Evolutionary conservation across 2,113 vertebrate genomes (phyloP).

Genomic region (Tragelaphus scriptus): DNA sequence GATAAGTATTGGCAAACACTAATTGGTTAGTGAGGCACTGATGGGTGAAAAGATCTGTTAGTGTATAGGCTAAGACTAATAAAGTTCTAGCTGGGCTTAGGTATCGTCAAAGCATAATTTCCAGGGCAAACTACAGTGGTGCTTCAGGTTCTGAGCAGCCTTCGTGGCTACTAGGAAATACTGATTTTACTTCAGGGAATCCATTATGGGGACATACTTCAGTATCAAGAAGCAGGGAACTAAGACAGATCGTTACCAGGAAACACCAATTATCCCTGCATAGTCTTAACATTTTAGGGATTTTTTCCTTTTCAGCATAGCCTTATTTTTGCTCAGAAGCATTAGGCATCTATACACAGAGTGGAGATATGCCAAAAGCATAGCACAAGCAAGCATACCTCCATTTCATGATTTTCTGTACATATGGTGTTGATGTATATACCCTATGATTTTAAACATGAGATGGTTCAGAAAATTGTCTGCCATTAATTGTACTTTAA

Average conservation of each 20-base stretch:
- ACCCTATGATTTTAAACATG: neutral
- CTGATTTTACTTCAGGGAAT: neutral
- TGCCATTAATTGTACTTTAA: neutral
- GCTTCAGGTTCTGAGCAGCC: slow-evolving; percentile 1
- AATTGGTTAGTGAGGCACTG: neutral
- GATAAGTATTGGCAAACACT: neutral
- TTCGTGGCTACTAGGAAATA: neutral
- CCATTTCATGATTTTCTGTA: neutral
- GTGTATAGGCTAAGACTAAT: neutral
- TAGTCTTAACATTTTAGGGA: neutral
- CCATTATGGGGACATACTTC: neutral
- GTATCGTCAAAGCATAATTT: neutral
- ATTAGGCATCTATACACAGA: slow-evolving; percentile 14
- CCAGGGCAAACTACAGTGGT: neutral
- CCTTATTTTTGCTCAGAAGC: neutral
- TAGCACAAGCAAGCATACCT: neutral
- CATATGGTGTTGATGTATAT: neutral
- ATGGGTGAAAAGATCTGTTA: neutral
- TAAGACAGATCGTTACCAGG: neutral
- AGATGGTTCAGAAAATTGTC: neutral
- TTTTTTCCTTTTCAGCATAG: neutral
- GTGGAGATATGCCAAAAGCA: neutral
- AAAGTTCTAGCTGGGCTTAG: neutral
- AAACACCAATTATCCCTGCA: neutral
- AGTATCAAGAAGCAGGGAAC: neutral